These are phyloP conservation scores for Myotis myotis DNA, from an alignment of 2,797 vertebrate genomes.

Conservation along the genomic window DNA sequence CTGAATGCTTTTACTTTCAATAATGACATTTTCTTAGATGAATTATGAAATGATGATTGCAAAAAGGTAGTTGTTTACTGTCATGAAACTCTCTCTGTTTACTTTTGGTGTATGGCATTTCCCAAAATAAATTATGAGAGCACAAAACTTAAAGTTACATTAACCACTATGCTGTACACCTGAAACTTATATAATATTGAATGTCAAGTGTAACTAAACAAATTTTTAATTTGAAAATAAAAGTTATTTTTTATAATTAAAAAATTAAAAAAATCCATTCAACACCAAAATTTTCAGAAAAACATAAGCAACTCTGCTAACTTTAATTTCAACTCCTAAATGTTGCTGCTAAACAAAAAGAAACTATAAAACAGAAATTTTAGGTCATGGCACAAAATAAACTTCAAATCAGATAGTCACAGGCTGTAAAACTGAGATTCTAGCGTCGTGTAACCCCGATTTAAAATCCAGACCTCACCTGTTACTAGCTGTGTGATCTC, in stretches of 20 bases:
- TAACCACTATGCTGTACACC: neutral
- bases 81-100: neutral
- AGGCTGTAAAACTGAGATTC: neutral
- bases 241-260: neutral
- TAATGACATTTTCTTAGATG: neutral
- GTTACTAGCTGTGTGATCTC: constrained; percentile 19
- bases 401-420: constrained; percentile 62
- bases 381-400: constrained; percentile 65
- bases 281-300: constrained; percentile 2
- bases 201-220: neutral
- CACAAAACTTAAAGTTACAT: neutral
- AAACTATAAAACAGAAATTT: constrained; percentile 50
- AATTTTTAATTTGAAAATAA: neutral
- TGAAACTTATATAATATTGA: neutral
- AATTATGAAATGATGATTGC: neutral
- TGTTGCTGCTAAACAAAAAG: constrained; percentile 55
- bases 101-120: neutral
- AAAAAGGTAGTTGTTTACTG: neutral
- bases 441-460: neutral
- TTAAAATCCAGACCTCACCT: neutral
- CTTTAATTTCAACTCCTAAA: constrained; percentile 44
- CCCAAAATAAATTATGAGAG: constrained; percentile 27
- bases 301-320: neutral
- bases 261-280: neutral
- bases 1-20: neutral